These are phyloP conservation scores for Anguilla megastoma DNA, from an alignment of 2,797 vertebrate genomes.

Conservation along the genomic window DNA sequence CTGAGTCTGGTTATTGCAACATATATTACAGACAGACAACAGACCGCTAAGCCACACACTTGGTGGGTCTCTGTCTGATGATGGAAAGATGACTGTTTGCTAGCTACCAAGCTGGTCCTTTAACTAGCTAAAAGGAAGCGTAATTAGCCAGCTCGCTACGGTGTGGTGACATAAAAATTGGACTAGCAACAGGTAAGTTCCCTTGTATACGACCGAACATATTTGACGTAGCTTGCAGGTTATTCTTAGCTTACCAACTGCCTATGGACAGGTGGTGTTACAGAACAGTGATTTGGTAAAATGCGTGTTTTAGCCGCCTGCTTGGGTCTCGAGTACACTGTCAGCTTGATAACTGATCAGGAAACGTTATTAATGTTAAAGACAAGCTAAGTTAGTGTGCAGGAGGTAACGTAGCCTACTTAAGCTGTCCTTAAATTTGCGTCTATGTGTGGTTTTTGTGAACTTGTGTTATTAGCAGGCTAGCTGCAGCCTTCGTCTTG, in stretches of 20 bases:
- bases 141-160: background rate
- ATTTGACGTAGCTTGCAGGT: background rate
- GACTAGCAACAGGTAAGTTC: conserved; percentile 14
- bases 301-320: background rate
- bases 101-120: background rate
- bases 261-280: background rate
- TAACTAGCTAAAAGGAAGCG: background rate
- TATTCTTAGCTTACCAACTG: background rate
- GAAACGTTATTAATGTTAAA: background rate
- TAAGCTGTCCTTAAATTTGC: background rate
- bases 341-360: background rate
- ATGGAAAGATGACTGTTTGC: background rate
- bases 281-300: background rate
- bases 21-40: background rate
- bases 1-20: background rate
- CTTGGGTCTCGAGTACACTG: background rate
- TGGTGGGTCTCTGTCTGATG: background rate
- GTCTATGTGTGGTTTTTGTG: background rate
- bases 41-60: background rate
- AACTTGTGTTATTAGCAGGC: background rate
- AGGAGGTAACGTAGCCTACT: background rate
- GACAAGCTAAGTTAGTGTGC: background rate
- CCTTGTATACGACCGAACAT: too few relatives aligned
- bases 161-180: background rate
- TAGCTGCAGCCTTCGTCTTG: background rate